Percentiles rank a stretch among this genome's conserved stretches.
These are phyloP conservation scores for Pipra filicauda DNA, from an alignment of 2,113 vertebrate species.

Conservation along the genomic window DNA sequence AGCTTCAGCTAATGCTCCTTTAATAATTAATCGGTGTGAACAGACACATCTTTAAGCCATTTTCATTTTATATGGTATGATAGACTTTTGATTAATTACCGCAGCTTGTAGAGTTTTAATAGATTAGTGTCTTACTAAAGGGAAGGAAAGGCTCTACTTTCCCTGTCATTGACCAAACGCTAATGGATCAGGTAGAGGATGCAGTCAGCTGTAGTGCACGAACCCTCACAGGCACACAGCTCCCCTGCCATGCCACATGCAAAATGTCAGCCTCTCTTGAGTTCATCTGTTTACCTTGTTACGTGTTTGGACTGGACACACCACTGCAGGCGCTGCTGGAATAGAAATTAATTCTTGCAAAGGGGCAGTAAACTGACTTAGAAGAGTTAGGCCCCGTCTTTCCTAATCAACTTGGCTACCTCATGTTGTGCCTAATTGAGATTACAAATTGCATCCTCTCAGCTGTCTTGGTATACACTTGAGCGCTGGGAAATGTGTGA, in stretches of 20 bases:
- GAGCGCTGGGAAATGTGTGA: neutral
- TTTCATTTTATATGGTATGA: slow-evolving; percentile 64
- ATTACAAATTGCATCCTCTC: neutral
- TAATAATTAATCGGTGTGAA: slow-evolving; percentile 68
- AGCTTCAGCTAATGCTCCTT: slow-evolving; percentile 58
- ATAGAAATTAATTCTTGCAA: neutral
- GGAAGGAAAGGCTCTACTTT: slow-evolving; percentile 49
- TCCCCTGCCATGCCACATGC: neutral
- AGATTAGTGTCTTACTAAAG: slow-evolving; percentile 44
- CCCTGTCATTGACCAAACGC: slow-evolving; percentile 35
- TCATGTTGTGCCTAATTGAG: neutral
- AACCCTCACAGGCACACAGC: neutral
- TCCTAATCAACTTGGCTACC: neutral
- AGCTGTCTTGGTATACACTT: neutral
- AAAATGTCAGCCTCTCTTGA: neutral
- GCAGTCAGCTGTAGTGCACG: neutral
- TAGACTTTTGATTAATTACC: slow-evolving; percentile 69
- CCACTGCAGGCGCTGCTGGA: neutral
- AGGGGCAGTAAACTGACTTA: neutral
- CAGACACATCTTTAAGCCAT: slow-evolving; percentile 54
- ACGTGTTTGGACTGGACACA: neutral
- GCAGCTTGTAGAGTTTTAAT: slow-evolving; percentile 38
- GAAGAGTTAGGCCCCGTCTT: neutral
- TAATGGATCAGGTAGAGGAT: slow-evolving; percentile 24
- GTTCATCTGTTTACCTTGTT: neutral